Evolutionary conservation across 2,888 invertebrate species (phyloP), one percentile per base, ranked within the genome.

Genomic region (Mellilla xanthometata): DNA sequence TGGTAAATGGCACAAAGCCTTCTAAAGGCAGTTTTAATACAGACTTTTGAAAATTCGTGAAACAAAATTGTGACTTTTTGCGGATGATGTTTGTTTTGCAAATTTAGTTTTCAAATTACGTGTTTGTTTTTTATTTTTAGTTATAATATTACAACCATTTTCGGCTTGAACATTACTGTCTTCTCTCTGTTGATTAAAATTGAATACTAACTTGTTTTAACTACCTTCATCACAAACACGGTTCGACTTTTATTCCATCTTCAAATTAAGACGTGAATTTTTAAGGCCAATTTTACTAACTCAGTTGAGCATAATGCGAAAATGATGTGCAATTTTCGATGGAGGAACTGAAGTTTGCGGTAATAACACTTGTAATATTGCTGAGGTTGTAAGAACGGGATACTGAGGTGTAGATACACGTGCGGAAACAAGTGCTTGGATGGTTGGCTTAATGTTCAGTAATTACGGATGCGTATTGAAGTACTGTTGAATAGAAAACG

Each of bases 401-500:
- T 19, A 19, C 15, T 2, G 4, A 24, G 8, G 24, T 19, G 19
- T 19, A 24, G n/a, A 12, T 13, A 10, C 10, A 30, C 29, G 41
- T 42, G 48, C 42, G 42, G 49, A 51, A 49, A 47, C 28, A 52
- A 49, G 41, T 50, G 47, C 56, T 40, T 32, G 41, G 31, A 29
- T 27, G 12, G 11, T 36, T 19, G 31, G 12, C 48, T 51, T 57
- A 57, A 58, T 58, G 54, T 49, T 39, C 49, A 28, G 53, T 60
- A 58, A 58, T 62, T 58, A 55, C 41, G 50, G 57, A 59, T 60
- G 43, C 43, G 44, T 58, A 59, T 58, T 55, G 49, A 11, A 44
- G 41, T 42, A 36, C 36, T 42, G 39, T 54, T 22, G 8, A 12
- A 13, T 29, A 6, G 12, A 28, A n/a, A n/a, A n/a, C n/a, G n/a